A percentile compares a stretch with the other conserved stretches of the same genome.
phyloP scores from a whole-genome alignment of 2,113 vertebrate genomes.

The Zapus hudsonius region DNA sequence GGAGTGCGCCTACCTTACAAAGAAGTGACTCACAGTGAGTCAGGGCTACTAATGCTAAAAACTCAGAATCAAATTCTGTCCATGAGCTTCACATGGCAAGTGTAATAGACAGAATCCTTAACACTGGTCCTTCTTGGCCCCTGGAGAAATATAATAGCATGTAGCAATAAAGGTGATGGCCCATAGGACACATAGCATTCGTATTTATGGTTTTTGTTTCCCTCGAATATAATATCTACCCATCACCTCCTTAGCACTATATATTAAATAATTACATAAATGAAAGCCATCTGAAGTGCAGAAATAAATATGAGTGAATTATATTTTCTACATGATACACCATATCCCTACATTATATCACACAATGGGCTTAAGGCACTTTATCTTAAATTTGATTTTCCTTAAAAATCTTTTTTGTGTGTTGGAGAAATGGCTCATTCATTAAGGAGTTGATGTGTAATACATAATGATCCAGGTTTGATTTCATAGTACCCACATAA shows the following conservation, averaged over 20 bases:
- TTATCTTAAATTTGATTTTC: constrained; percentile 16
- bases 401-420: neutral
- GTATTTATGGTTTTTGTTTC: neutral
- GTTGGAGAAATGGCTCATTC: too few relatives aligned
- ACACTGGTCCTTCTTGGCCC: neutral
- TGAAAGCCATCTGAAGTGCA: neutral
- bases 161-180: neutral
- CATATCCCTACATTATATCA: neutral
- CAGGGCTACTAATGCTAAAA: neutral
- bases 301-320: constrained; percentile 17
- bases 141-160: neutral
- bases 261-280: neutral
- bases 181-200: neutral
- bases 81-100: neutral
- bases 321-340: neutral
- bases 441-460: too few relatives aligned
- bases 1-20: neutral
- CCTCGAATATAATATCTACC: neutral
- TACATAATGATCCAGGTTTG: too few relatives aligned
- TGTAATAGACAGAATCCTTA: neutral
- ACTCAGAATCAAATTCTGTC: neutral
- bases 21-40: neutral
- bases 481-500: too few relatives aligned
- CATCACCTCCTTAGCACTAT: neutral
- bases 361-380: neutral